These are phyloP conservation scores for Porites lutea DNA, from an alignment of 64 coral and sea anemone species.

Conservation along the genomic window DNA sequence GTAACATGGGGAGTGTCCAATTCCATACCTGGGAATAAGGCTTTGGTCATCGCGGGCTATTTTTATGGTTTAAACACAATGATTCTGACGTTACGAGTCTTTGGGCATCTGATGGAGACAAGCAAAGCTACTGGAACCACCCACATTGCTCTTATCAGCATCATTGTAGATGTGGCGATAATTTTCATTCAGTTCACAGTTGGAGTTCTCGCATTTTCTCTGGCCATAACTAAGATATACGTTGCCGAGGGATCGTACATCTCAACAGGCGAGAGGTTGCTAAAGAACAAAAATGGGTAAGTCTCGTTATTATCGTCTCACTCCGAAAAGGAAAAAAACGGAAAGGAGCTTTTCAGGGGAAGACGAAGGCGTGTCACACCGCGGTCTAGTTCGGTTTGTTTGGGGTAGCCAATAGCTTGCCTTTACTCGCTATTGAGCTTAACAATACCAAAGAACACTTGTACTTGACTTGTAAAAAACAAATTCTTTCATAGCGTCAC, in stretches of 20 bases:
- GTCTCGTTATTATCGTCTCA: background rate
- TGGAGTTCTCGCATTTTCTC: constrained; percentile 35
- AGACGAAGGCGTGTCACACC: too few relatives aligned
- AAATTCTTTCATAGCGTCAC: too few relatives aligned
- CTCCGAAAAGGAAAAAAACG: too few relatives aligned
- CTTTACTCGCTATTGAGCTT: too few relatives aligned
- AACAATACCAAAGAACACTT: too few relatives aligned
- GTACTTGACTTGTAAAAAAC: too few relatives aligned
- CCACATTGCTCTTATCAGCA: constrained; percentile 42
- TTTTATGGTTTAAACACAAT: constrained; percentile 46
- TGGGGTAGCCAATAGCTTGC: too few relatives aligned
- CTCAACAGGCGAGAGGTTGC: background rate
- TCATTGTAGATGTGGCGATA: constrained; percentile 35
- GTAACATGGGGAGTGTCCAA: constrained; percentile 30
- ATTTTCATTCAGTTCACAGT: constrained; percentile 44
- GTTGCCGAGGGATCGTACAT: constrained; percentile 35
- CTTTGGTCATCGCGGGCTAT: constrained; percentile 36
- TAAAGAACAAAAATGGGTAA: background rate
- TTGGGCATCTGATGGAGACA: constrained; percentile 53
- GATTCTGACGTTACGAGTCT: constrained; percentile 42
- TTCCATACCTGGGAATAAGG: background rate
- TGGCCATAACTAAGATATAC: constrained; percentile 45
- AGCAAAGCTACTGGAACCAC: constrained; percentile 22
- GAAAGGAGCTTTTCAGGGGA: too few relatives aligned
- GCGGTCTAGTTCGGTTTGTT: too few relatives aligned